Evolutionary conservation across 1,140 invertebrate genomes (phyloP).

Genomic region (Temnothorax longispinosus): DNA sequence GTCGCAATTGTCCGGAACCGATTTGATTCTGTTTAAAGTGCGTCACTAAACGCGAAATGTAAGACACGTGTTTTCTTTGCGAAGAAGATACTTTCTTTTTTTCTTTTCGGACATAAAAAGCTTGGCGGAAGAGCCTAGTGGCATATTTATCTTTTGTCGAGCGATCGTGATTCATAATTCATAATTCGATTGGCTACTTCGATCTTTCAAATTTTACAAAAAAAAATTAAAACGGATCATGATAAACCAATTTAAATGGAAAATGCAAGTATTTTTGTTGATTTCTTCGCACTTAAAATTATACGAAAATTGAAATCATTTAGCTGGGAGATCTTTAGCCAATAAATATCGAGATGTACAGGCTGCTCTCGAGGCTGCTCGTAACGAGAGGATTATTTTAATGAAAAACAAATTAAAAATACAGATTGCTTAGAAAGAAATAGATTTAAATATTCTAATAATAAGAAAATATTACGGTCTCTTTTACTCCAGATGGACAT

Average conservation of each 20-base stretch:
- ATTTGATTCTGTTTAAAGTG: not conserved
- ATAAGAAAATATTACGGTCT: too few species aligned
- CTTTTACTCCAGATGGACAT: too few species aligned
- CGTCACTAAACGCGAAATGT: not conserved
- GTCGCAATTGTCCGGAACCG: not conserved
- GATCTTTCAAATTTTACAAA: not conserved
- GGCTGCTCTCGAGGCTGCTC: not conserved
- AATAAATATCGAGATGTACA: not conserved
- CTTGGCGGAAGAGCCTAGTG: not conserved
- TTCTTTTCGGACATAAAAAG: not conserved
- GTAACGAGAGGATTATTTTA: too few species aligned
- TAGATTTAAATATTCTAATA: too few species aligned
- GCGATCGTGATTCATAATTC: too few species aligned
- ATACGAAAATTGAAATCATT: not conserved
- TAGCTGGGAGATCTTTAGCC: not conserved
- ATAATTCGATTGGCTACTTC: not conserved
- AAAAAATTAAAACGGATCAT: not conserved
- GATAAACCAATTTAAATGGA: too few species aligned
- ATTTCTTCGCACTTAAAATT: not conserved
- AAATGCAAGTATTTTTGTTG: not conserved
- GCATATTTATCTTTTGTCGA: not conserved
- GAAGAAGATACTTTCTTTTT: not conserved
- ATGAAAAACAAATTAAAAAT: too few species aligned
- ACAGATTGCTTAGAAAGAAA: not conserved
- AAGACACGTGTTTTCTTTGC: not conserved